These are phyloP conservation scores for Periphyllus acericola DNA, from an alignment of 2,888 invertebrate genomes.

Conservation along the genomic window DNA sequence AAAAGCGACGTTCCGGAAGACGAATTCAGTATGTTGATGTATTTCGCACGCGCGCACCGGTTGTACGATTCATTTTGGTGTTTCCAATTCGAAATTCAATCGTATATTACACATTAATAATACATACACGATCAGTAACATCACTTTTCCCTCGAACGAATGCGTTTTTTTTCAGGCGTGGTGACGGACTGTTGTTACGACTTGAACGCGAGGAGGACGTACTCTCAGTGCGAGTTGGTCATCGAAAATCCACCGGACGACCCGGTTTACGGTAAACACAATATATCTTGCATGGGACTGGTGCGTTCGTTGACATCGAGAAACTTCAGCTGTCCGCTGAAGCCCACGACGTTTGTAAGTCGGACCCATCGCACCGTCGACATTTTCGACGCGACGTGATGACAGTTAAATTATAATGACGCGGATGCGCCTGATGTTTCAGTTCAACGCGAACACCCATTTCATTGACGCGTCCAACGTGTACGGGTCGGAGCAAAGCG, in stretches of 20 bases:
- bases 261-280: slow-evolving; percentile 64
- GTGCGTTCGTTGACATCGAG: slow-evolving; percentile 71
- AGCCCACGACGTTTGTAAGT: slow-evolving; percentile 41
- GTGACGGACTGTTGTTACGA: slow-evolving; percentile 30
- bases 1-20: neutral
- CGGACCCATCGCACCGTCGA: neutral
- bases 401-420: too few relatives aligned
- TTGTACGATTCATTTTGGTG: too few relatives aligned
- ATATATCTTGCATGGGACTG: slow-evolving; percentile 65
- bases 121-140: too few relatives aligned
- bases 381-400: neutral
- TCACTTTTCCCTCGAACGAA: neutral
- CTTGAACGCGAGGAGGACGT: neutral
- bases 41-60: too few relatives aligned
- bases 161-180: neutral
- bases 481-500: slow-evolving; percentile 64
- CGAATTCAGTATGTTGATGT: neutral
- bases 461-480: slow-evolving; percentile 65
- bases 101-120: too few relatives aligned
- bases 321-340: slow-evolving; percentile 39
- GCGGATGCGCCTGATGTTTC: neutral
- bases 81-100: too few relatives aligned
- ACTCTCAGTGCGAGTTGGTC: slow-evolving; percentile 28
- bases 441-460: slow-evolving; percentile 64
- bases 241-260: slow-evolving; percentile 65